These are phyloP conservation scores for Saturnia pavonia DNA, from an alignment of 2,888 invertebrate species.

Conservation along the genomic window DNA sequence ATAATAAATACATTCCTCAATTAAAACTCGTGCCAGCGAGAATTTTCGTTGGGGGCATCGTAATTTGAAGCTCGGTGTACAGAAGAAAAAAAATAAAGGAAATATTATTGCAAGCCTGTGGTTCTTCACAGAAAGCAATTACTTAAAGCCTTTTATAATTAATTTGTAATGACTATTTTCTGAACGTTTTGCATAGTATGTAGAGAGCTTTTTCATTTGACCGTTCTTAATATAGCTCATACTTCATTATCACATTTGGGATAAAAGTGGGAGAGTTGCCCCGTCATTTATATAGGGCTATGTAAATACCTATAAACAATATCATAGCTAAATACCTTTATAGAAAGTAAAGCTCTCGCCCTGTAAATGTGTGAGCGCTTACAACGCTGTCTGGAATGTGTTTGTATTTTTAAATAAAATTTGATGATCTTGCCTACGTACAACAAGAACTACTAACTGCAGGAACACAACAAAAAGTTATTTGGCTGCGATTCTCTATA, in stretches of 20 bases:
- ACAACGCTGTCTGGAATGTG: no score
- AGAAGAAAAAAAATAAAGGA: conserved; percentile 32
- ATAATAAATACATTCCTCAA: conserved; percentile 55
- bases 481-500: no score
- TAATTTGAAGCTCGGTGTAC: conserved; percentile 39
- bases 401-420: no score
- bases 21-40: conserved; percentile 43
- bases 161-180: background rate
- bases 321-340: no score
- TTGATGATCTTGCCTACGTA: no score
- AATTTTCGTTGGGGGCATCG: conserved; percentile 34
- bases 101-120: conserved; percentile 27
- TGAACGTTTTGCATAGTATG: background rate
- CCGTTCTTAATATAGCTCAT: background rate
- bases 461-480: no score
- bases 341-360: no score
- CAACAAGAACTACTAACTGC: no score
- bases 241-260: background rate
- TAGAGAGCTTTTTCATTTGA: background rate
- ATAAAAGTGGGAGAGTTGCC: no score
- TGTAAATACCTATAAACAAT: no score
- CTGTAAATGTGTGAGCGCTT: no score
- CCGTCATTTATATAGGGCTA: no score
- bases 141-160: background rate
- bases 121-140: background rate